A percentile compares a stretch with the other conserved stretches of the same genome.
Conservation (phyloP, 92 coral and sea anemone genomes). For the Muricea muricata region DNA sequence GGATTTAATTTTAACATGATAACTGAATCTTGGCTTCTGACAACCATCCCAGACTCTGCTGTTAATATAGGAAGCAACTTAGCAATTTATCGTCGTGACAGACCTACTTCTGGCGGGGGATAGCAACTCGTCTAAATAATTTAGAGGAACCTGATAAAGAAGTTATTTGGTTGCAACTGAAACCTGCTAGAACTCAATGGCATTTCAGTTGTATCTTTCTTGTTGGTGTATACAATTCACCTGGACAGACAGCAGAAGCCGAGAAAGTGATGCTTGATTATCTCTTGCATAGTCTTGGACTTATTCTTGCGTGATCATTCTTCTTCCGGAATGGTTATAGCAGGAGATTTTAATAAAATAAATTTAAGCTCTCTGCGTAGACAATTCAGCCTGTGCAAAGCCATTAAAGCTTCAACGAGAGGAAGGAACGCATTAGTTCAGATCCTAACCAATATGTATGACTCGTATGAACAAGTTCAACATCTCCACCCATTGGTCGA, state of each 20-base stretch:
- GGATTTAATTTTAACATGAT: no score
- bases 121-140: neutral
- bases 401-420: neutral
- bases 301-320: neutral
- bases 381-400: neutral
- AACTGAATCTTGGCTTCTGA: neutral
- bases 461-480: neutral
- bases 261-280: constrained; percentile 6
- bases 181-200: constrained; percentile 23
- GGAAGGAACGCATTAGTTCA: constrained; percentile 6
- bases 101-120: neutral
- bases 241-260: constrained; percentile 20
- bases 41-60: neutral
- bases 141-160: neutral
- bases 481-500: constrained; percentile 40
- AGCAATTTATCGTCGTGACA: neutral
- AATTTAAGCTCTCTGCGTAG: neutral
- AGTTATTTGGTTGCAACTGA: constrained; percentile 16
- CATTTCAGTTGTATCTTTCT: constrained; percentile 6
- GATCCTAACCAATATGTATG: constrained; percentile 22
- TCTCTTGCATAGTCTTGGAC: neutral
- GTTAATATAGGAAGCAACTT: neutral
- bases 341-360: constrained; percentile 31
- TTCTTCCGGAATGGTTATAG: constrained; percentile 16
- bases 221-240: constrained; percentile 20